Conservation (phyloP, 2,888 invertebrate genomes). For the Cheilosia vernalis region DNA sequence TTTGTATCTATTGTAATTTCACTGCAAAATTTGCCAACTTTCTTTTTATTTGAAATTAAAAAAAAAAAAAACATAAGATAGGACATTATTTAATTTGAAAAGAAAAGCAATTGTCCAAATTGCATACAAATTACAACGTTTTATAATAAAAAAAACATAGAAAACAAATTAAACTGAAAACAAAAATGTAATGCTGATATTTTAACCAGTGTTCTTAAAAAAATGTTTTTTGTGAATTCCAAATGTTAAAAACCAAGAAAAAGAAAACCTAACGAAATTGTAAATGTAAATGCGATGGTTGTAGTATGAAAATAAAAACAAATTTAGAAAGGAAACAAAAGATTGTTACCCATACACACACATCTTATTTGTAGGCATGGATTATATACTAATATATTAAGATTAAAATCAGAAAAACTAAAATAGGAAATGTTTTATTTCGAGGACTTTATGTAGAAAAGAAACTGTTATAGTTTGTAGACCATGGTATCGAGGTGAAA, state of each 20-base stretch:
- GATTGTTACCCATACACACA: conserved; percentile 35
- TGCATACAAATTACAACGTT: conserved; percentile 52
- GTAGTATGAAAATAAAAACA: conserved; percentile 31
- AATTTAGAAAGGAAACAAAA: conserved; percentile 31
- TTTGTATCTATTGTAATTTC: neutral
- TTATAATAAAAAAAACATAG: conserved; percentile 21
- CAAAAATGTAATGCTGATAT: conserved; percentile 38
- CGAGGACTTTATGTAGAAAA: neutral
- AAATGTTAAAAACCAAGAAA: conserved; percentile 20
- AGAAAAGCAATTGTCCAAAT: conserved; percentile 47
- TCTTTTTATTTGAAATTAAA: neutral
- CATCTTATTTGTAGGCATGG: conserved; percentile 61
- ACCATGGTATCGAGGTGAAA: too few relatives aligned
- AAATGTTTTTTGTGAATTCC: conserved; percentile 20
- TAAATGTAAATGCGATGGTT: conserved; percentile 50
- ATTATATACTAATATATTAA: conserved; percentile 62
- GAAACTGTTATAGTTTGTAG: too few relatives aligned
- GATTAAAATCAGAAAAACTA: conserved; percentile 53
- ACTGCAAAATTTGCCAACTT: neutral
- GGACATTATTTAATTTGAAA: conserved; percentile 7
- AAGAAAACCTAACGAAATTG: conserved; percentile 43
- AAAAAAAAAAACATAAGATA: too few relatives aligned
- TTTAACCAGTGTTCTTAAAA: conserved; percentile 46
- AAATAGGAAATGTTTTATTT: conserved; percentile 46
- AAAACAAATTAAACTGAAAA: conserved; percentile 53